Percentiles rank a stretch among this genome's conserved stretches.
Evolutionary conservation across 92 coral and sea anemone genomes (phyloP).

Genomic region (Phenganax marumi): DNA sequence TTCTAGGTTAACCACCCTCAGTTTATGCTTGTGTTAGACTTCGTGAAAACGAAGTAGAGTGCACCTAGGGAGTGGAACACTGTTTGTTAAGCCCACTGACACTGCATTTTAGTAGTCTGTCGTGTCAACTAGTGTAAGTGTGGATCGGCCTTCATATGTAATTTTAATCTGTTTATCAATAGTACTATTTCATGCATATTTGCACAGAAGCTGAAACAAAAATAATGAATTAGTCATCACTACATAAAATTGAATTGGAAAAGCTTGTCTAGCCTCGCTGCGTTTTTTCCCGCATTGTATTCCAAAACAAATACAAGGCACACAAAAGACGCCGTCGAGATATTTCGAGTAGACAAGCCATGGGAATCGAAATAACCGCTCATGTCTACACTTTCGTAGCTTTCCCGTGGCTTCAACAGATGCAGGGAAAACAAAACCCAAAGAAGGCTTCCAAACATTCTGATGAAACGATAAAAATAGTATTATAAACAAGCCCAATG

Average conservation of each 20-base stretch:
- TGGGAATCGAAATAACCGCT: constrained; percentile 45
- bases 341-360: constrained; percentile 61
- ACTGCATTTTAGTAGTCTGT: too few species aligned
- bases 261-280: constrained; percentile 20
- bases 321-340: constrained; percentile 49
- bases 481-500: constrained; percentile 48
- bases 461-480: constrained; percentile 48
- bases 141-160: too few species aligned
- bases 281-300: constrained; percentile 16
- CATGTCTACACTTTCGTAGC: constrained; percentile 53
- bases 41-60: too few species aligned
- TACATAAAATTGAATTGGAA: neutral
- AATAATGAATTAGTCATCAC: too few species aligned
- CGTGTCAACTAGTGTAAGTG: too few species aligned
- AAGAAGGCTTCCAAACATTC: constrained; percentile 38
- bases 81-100: too few species aligned
- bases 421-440: constrained; percentile 38
- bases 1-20: too few species aligned
- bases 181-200: too few species aligned
- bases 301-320: constrained; percentile 47
- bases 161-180: too few species aligned
- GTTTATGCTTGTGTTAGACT: too few species aligned
- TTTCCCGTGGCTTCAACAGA: constrained; percentile 30
- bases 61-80: too few species aligned
- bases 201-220: too few species aligned